Base-by-base conservation (phyloP, 2,797 vertebrate species). In the Loriculus beryllinus region DNA sequence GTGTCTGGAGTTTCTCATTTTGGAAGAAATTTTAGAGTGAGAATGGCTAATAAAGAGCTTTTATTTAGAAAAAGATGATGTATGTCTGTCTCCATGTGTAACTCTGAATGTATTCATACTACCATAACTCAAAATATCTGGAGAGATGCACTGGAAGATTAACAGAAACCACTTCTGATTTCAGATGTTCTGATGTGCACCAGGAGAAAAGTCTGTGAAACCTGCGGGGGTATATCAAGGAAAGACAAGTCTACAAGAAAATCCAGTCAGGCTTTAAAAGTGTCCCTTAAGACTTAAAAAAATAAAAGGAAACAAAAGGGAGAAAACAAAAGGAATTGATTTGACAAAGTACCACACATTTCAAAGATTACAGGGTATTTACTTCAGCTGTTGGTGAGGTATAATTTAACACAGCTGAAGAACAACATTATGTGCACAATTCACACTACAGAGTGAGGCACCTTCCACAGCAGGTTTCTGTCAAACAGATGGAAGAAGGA, bases 101-200 rank as follows among this genome's bases (percentile, higher is more conserved):
- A 21, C 11, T 67, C 18, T 23, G 6, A 18, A 62, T 23, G 28
- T 17, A 70, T 28, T 54, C 3, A 8, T 16, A 37, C 29, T 37
- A 70, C 29, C 25, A 47, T 31, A 78, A 68, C 11, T 52, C 15
- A 45, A 62, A 64, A 65, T 21, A 7, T 31, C 83, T 72, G 57
- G 54, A 76, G 2, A 47, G n/a, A 47, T 6, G 10, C 20, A 75
- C n/a, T 14, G 14, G 26, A 63, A 48, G 43, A 67, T 47, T 39
- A 85, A 63, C 15, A 43, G 33, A 76, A 93, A 67, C 7, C 2
- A 5, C 31, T 70, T 80, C 47, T 35, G 16, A 71, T 64, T 87
- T 65, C 20, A 26, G 31, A 40, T n/a, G 28, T 9, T 6, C 42
- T 80, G 18, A 57, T 15, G 14, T 9, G 12, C 0, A 0, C 25